A percentile compares a stretch with the other conserved stretches of the same genome.
Conservation (phyloP, 1,140 invertebrate species). For the Pseudachorutes palmiensis region DNA sequence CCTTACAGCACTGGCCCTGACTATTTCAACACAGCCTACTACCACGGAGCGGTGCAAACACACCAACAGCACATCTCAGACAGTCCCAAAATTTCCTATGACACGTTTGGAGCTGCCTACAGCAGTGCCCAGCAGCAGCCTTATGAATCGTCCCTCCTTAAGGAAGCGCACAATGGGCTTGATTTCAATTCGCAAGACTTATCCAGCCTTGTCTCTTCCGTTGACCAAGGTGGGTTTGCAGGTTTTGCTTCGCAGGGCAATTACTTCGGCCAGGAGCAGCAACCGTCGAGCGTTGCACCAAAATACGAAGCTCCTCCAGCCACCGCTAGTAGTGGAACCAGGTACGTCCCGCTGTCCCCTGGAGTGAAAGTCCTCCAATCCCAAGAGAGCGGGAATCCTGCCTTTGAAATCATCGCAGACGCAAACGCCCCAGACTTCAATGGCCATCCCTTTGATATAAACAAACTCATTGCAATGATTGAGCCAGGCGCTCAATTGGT, state of each 20-base stretch:
- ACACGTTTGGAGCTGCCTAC: neutral
- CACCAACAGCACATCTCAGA: slow-evolving; percentile 14
- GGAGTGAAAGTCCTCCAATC: slow-evolving; percentile 12
- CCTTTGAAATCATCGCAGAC: slow-evolving; percentile 34
- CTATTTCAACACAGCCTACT: slow-evolving; percentile 33
- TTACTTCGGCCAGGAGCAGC: neutral
- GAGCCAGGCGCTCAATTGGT: slow-evolving; percentile 35
- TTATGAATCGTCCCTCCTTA: no score
- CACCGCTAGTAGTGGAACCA: neutral
- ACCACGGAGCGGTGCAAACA: neutral
- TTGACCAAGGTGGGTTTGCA: neutral
- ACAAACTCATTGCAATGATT: slow-evolving; percentile 36
- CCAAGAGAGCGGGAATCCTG: slow-evolving; percentile 25
- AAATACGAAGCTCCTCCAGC: neutral
- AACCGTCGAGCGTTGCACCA: neutral
- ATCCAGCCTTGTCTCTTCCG: neutral
- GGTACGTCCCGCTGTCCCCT: slow-evolving; percentile 8
- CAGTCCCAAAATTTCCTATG: neutral
- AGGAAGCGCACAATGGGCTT: neutral
- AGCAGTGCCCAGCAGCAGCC: slow-evolving; percentile 10
- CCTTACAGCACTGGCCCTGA: slow-evolving; percentile 32
- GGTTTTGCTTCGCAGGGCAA: neutral
- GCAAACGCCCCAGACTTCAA: slow-evolving; percentile 30
- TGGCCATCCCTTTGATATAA: slow-evolving; percentile 37
- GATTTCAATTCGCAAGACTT: neutral